Base-by-base conservation (phyloP, 2,113 vertebrate species). In the Oreocharis arfaki region DNA sequence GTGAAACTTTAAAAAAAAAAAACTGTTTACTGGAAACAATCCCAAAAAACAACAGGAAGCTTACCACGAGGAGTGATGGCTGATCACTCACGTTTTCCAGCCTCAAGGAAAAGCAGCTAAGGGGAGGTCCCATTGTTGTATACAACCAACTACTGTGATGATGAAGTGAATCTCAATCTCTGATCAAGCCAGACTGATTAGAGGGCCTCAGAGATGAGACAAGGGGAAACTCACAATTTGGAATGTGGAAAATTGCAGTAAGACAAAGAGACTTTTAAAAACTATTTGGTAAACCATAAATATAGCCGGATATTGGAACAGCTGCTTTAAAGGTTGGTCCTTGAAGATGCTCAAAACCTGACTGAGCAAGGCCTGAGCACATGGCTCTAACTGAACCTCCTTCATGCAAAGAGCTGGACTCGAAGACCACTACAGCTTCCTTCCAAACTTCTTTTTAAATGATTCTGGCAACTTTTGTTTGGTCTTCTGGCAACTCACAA, bases 61-160 rank as follows among this genome's bases (percentile, higher is more conserved):
- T 75, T 23, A 67, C 30, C 46, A 56, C 4, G 1, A 56, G 32
- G 13, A 86, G 33, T 30, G 50, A 55, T 9, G 26, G 44, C 16
- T 50, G 26, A 57, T 50, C 30, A 87, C 8, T 57, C n/a, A 8
- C 13, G 32, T 89, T 80, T 46, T 80, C 44, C 15, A 76, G 11
- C 63, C 39, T 84, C 55, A 50, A 55, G 56, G n/a, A 87, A 57
- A 82, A 57, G 35, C 33, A 83, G 18, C 16, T 59, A 75, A 67
- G 30, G n/a, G 82, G 21, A 35, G 2, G 60, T 39, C 26, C 37
- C 44, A n/a, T 1, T 47, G 12, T 30, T 78, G 9, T 23, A 56
- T 16, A 63, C 12, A 79, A 27, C 7, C 3, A 4, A 5, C 17
- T 63, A 2, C 52, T 3, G 1, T 7, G 33, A 68, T 6, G 1